phyloP scores from a whole-genome alignment of 2,113 vertebrate genomes.

The Sapayoa aenigma region DNA sequence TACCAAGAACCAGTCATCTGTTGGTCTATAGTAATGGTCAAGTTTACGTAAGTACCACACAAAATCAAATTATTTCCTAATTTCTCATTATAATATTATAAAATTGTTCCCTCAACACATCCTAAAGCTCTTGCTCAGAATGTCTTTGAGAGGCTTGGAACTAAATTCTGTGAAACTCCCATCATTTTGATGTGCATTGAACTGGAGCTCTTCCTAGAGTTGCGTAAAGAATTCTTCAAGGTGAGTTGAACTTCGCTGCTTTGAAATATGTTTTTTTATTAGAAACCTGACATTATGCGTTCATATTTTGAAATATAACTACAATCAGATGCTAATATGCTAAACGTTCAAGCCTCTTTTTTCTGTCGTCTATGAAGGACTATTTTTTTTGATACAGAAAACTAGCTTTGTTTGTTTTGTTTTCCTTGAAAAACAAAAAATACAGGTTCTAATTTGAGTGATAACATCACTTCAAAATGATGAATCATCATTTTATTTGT shows the following conservation, averaged over 20 bases:
- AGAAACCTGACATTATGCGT: background rate
- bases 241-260: background rate
- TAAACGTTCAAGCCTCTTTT: background rate
- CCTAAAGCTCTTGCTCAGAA: background rate
- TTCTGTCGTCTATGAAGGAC: background rate
- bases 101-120: background rate
- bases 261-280: slow-evolving; percentile 20
- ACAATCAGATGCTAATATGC: background rate
- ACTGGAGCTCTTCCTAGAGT: background rate
- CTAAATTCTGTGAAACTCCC: background rate
- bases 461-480: background rate
- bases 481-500: background rate
- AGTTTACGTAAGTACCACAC: background rate
- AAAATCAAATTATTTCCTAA: background rate
- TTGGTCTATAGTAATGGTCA: background rate
- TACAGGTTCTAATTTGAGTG: background rate
- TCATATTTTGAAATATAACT: slow-evolving; percentile 14
- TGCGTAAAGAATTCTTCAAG: background rate
- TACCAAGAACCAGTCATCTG: background rate
- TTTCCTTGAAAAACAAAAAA: background rate
- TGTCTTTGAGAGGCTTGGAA: background rate
- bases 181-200: background rate
- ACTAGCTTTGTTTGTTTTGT: background rate
- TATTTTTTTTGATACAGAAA: background rate
- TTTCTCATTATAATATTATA: background rate